Conservation (phyloP, 2,113 vertebrate species). For the Bubo bubo region DNA sequence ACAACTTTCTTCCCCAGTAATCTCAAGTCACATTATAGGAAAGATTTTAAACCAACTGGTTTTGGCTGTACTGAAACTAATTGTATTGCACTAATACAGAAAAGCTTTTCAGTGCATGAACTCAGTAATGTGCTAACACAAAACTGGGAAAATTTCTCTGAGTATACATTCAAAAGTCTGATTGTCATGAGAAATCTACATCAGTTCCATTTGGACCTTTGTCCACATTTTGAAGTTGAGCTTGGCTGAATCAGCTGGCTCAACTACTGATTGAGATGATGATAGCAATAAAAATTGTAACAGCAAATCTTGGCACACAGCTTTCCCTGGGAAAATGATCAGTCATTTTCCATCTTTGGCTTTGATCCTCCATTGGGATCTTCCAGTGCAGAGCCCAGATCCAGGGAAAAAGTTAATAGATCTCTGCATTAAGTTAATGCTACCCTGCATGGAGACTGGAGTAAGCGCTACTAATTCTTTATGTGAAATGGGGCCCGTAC, state of each 20-base stretch:
- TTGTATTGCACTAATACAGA: neutral
- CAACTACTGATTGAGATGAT: constrained; percentile 36
- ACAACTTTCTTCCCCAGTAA: neutral
- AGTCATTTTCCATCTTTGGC: constrained; percentile 39
- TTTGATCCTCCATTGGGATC: constrained; percentile 45
- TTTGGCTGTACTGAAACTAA: neutral
- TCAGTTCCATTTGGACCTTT: neutral
- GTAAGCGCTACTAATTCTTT: neutral
- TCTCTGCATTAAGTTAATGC: neutral
- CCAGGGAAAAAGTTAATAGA: constrained; percentile 22
- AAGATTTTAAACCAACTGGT: neutral
- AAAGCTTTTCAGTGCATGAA: neutral
- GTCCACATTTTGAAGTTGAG: constrained; percentile 4
- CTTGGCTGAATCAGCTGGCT: constrained; percentile 47
- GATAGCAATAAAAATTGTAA: constrained; percentile 58
- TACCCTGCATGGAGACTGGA: neutral
- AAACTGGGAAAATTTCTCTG: neutral
- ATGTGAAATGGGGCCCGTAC: neutral
- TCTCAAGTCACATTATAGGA: neutral
- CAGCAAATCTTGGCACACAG: constrained; percentile 10
- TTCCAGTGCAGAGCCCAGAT: neutral
- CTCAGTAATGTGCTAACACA: neutral
- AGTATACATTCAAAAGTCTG: neutral
- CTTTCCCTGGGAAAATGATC: constrained; percentile 5
- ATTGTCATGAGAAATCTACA: constrained; percentile 4